Percentiles rank a stretch among this genome's conserved stretches.
These are phyloP conservation scores for Ondatra zibethicus DNA, from an alignment of 2,113 vertebrate species.

Conservation along the genomic window DNA sequence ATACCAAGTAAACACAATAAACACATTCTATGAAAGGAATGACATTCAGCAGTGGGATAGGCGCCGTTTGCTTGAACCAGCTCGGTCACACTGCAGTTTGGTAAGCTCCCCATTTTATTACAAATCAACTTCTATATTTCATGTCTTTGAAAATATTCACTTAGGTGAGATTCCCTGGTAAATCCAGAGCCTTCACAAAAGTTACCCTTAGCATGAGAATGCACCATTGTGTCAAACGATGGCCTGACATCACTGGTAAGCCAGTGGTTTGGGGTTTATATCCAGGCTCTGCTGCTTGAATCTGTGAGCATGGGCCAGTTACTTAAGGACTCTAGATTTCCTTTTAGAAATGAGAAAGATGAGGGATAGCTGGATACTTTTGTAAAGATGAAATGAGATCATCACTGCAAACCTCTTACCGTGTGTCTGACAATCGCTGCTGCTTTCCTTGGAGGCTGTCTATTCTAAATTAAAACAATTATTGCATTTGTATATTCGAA, in stretches of 20 bases:
- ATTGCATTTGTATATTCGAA: too few species aligned
- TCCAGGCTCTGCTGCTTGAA: background rate
- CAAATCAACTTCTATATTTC: background rate
- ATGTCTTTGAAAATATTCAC: background rate
- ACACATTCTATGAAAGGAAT: background rate
- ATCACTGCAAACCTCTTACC: background rate
- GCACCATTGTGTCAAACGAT: background rate
- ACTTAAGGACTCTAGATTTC: background rate
- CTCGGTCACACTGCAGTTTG: background rate
- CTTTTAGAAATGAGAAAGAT: background rate
- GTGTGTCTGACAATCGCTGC: accelerated
- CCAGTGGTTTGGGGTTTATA: background rate
- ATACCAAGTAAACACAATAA: background rate
- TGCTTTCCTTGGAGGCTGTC: background rate
- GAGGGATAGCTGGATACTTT: too few species aligned
- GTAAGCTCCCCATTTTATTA: background rate
- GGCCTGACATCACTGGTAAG: background rate
- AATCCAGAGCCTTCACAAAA: background rate
- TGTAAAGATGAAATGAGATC: background rate
- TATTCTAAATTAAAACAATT: background rate
- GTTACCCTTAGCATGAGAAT: background rate
- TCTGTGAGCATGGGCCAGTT: background rate
- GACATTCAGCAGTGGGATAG: background rate
- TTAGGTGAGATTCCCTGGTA: background rate
- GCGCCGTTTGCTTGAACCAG: background rate